Evolutionary conservation across 2,797 vertebrate species (phyloP).

Genomic region (Gila robusta): DNA sequence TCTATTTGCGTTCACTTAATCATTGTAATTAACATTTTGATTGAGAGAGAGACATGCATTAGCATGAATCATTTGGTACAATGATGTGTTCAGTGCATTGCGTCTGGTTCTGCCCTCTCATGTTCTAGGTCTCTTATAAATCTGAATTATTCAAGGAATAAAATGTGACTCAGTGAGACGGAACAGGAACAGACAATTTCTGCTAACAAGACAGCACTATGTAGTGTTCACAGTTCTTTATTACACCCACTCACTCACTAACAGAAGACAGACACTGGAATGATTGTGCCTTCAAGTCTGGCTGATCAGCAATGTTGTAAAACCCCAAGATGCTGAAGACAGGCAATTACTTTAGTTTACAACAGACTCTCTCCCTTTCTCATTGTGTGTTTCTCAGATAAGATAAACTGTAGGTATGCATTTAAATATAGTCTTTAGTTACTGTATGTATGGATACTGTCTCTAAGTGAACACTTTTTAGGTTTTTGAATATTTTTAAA

Average conservation of each 20-base stretch:
- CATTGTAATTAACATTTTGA: conserved; percentile 16
- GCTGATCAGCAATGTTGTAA: conserved; percentile 38
- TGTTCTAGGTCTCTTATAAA: conserved; percentile 7
- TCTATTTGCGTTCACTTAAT: not conserved
- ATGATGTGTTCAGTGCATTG: not conserved
- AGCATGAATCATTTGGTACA: not conserved
- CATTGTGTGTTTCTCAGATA: not conserved
- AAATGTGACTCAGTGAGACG: conserved; percentile 18
- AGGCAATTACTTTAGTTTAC: conserved; percentile 4
- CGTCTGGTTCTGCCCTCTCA: not conserved
- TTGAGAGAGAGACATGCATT: not conserved
- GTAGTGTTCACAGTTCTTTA: conserved; percentile 45
- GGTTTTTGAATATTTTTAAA: not conserved
- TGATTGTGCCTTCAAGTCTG: conserved; percentile 20
- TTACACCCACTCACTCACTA: conserved; percentile 47
- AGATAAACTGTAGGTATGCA: conserved; percentile 9
- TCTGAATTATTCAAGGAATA: conserved; percentile 5
- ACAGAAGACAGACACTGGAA: conserved; percentile 16
- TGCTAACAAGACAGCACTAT: conserved; percentile 52
- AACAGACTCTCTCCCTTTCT: not conserved
- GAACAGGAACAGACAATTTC: conserved; percentile 32
- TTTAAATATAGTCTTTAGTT: not conserved
- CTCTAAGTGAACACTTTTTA: not conserved
- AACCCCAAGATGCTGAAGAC: conserved; percentile 12
- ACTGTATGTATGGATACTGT: not conserved